Evolutionary conservation across 53 echinoderm and acorn worm species (phyloP), one percentile per base, ranked within the genome.

Genomic region (Crossaster papposus): DNA sequence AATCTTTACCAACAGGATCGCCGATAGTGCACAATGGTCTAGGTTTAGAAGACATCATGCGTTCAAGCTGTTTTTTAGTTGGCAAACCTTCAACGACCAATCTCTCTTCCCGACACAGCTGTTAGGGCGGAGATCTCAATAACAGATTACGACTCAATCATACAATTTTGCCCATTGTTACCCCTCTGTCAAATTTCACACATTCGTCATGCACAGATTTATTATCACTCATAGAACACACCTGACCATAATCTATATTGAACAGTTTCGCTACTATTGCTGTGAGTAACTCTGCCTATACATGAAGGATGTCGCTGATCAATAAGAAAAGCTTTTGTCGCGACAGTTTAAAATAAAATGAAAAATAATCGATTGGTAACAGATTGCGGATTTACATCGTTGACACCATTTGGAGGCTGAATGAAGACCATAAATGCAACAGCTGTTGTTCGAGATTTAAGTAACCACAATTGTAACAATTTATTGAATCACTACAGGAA

Each of bases 181-280:
- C 81, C 24, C 32, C 32, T 81, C 58, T 81, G 34, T 15, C 55
- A 81, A 30, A 58, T 64, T 81, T 81, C 58, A 81, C 81, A 81
- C 81, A 58, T 81, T 81, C 17, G 15, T 30, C 30, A n/a, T 0
- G 64, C 55, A 58, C 81, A 34, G 79, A 51, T 79, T 63, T 53
- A 38, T 78, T 22, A 51, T 44, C 17, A n/a, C 58, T 18, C 58
- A 14, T n/a, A n/a, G n/a, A n/a, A 1, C 7, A 17, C 58, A 58
- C 58, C 58, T 58, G 58, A 58, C 58, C 58, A 11, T 9, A 44
- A 44, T 44, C 44, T 44, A 44, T 44, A 44, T 44, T 44, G 44
- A 44, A 44, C 53, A 58, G 58, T 58, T 58, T 58, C 58, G 22
- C 17, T 4, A 14, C 22, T 17, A 58, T 58, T 18, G 12, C 58